Base-by-base conservation (phyloP, 2,113 vertebrate genomes). In the Seriola rivoliana region DNA sequence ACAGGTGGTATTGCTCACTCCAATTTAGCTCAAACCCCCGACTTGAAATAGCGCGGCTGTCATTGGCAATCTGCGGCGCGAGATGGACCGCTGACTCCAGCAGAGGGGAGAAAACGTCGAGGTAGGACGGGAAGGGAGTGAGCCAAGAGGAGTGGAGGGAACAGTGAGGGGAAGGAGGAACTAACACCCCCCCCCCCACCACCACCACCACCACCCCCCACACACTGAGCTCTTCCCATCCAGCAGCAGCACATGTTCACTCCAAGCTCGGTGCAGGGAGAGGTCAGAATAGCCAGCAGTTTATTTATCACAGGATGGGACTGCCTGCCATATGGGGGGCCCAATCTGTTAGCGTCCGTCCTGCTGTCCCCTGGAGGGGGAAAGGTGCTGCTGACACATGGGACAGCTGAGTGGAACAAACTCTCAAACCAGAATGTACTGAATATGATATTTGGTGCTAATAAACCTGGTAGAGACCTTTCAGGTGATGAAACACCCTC, bases 1-100 rank as follows among this genome's bases (percentile, higher is more conserved):
- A 95, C 95, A 95, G 94, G 94, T 95, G 94, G 88, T 93, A 92
- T 91, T 93, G 95, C 93, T 94, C 92, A 86, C 91, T 94, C 92
- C 93, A 95, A 95, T 95, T 95, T 95, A 92, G 85, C 94, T 95
- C 95, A 95, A 93, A 94, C 87, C 72, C 80, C 72, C 17, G 80
- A 94, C 93, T 94, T 94, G 93, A 94, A 95, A 94, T 91, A 92
- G 90, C 63, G 19, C 59, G 78, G 90, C 94, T 95, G 95, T 95
- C 94, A 93, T 5, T 76, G 86, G 84, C 92, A 94, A 95, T 95
- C 91, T 95, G 93, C 74, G 74, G 89, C 21, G 10, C 13, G 81
- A 90, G 94, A 93, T 91, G 85, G 93, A 93, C 91, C 74, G 88
- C 89, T 86, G 92, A 87, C 85, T 88, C 76, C 25, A 29, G 81